Evolutionary conservation across 2,113 vertebrate species (phyloP), one percentile per base, ranked within the genome.

Genomic region (Oryzias celebensis): DNA sequence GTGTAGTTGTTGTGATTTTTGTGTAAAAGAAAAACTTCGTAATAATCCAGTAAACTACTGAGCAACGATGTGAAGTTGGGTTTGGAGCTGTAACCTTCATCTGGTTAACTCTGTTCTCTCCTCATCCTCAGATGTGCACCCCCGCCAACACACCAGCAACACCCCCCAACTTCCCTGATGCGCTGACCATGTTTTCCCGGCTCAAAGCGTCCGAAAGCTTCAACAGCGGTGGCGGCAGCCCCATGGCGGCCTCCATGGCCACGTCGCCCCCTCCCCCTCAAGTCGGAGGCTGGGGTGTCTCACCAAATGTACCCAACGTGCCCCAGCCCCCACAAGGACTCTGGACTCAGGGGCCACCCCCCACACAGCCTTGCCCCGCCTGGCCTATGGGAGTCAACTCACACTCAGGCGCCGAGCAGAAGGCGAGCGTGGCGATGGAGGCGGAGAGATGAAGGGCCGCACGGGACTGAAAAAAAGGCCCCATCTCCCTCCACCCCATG

Each of bases 61-160:
- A 36, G 10, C 36, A 36, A 28, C 7, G 26, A 7, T 7, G 26
- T 36, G 3, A 28, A 28, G 36, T 36, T 36, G 36, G 36, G 31
- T 36, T 36, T 36, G 7, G 8, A 36, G 36, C 36, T 36, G 36
- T 36, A 36, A 36, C 36, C 36, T 36, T 36, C 36, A 36, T 36
- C 36, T 36, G 8, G 8, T 10, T 36, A 36, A 36, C 36, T 36
- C 48, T 46, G 58, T 10, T 55, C 3, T 47, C 49, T 64, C 22
- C 22, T 53, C 56, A 0, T 58, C 10, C 60, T 0, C 91, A 99
- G 97, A 98, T 99, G 97, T 97, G 97, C 88, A 96, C 96, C 87
- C 96, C 96, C 0, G 95, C 96, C 91, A 99, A 99, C 93, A 98
- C 96, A 41, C 97, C 97, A 0, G 97, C 96, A 53, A 98, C 96